These are phyloP conservation scores for Staurois parvus DNA, from an alignment of 2,797 vertebrate species.

Conservation along the genomic window DNA sequence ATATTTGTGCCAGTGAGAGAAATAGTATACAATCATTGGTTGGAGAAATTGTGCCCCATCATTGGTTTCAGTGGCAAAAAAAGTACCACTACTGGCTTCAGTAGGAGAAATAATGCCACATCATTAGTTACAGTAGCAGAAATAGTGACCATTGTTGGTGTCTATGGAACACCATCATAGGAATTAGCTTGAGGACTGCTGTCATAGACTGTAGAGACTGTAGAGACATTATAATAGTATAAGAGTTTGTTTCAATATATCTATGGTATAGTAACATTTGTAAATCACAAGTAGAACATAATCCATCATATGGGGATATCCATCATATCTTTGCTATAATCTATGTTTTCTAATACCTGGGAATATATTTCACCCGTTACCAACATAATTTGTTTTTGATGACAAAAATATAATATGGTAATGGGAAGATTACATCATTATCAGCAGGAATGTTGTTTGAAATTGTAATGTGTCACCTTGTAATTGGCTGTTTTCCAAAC, in stretches of 20 bases:
- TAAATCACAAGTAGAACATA: neutral
- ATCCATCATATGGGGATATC: neutral
- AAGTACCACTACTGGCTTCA: too few relatives aligned
- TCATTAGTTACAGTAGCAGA: too few relatives aligned
- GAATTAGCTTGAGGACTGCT: neutral
- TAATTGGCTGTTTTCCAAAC: slow-evolving; percentile 52
- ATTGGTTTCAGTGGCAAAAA: too few relatives aligned
- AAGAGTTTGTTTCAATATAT: neutral
- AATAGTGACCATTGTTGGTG: neutral
- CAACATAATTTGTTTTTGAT: slow-evolving; percentile 45
- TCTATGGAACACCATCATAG: too few relatives aligned
- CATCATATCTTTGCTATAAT: neutral
- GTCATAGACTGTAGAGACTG: neutral
- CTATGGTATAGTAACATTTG: neutral
- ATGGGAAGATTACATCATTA: slow-evolving; percentile 42
- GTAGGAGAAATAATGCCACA: too few relatives aligned
- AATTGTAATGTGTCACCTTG: slow-evolving; percentile 50
- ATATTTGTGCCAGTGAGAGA: too few relatives aligned
- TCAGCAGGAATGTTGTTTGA: slow-evolving; percentile 34
- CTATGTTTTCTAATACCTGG: neutral
- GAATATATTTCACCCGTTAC: slow-evolving; percentile 26
- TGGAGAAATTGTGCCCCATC: too few relatives aligned
- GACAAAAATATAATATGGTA: slow-evolving; percentile 42
- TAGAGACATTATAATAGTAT: neutral
- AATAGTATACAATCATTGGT: too few relatives aligned